phyloP scores from a whole-genome alignment of 2,888 invertebrate genomes.

The Melanchra persicariae region DNA sequence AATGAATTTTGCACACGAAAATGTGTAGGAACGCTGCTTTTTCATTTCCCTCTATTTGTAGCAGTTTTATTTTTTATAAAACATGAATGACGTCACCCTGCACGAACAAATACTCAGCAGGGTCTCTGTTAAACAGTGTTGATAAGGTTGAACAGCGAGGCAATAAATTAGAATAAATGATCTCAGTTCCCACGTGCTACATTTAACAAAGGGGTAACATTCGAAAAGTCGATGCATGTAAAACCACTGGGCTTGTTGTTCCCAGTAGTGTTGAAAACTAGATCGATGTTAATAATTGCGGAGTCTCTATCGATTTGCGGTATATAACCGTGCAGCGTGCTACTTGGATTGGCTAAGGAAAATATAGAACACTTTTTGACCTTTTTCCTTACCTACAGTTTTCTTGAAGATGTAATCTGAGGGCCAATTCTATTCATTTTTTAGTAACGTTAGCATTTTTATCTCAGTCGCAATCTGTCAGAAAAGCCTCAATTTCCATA shows the following conservation, averaged over 20 bases:
- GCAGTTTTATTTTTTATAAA: not conserved
- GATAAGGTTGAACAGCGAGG: constrained; percentile 3
- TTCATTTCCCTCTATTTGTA: not conserved
- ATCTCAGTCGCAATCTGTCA: too few relatives aligned
- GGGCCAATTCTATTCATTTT: too few relatives aligned
- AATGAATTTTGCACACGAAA: not conserved
- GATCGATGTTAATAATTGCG: not conserved
- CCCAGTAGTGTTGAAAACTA: not conserved
- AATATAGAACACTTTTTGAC: not conserved
- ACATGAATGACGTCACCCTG: constrained; percentile 9
- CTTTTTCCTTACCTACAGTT: not conserved
- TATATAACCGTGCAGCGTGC: not conserved
- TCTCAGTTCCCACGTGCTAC: constrained; percentile 13
- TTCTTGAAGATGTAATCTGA: too few relatives aligned
- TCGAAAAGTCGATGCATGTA: not conserved
- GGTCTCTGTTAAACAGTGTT: not conserved
- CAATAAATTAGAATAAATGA: constrained; percentile 32
- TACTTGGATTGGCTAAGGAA: not conserved
- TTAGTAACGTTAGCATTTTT: too few relatives aligned
- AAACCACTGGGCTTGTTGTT: not conserved
- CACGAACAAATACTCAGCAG: not conserved
- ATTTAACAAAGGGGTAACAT: constrained; percentile 20
- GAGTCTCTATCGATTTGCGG: constrained; percentile 10
- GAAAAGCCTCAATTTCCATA: too few relatives aligned
- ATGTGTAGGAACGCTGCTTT: not conserved